phyloP scores from a whole-genome alignment of 1,140 invertebrate species.

The Portunus trituberculatus region DNA sequence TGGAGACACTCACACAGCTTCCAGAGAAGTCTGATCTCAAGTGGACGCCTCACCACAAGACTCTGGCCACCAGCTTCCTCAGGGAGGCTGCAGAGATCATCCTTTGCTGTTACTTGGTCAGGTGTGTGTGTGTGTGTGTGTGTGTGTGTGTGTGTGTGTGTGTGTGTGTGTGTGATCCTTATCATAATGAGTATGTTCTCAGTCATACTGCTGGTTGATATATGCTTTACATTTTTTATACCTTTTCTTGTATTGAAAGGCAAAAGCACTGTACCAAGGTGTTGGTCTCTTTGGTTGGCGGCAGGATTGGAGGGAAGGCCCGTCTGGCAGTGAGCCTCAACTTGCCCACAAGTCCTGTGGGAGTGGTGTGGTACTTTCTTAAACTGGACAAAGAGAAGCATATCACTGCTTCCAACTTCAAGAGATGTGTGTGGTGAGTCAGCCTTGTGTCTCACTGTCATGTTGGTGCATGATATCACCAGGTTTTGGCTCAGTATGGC shows the following conservation, averaged over 20 bases:
- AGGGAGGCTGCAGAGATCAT: slow-evolving; percentile 41
- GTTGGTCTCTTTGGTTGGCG: neutral
- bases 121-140: slow-evolving; percentile 42
- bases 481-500: too few relatives aligned
- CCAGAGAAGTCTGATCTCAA: slow-evolving; percentile 54
- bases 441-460: neutral
- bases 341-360: slow-evolving; percentile 39
- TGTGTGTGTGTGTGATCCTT: neutral
- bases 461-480: too few relatives aligned
- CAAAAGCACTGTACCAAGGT: too few relatives aligned
- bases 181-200: too few relatives aligned
- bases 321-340: slow-evolving; percentile 62
- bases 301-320: slow-evolving; percentile 28
- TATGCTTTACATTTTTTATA: too few relatives aligned
- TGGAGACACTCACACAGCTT: slow-evolving; percentile 45
- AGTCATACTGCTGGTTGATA: too few relatives aligned
- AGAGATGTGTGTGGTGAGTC: slow-evolving; percentile 43
- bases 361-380: slow-evolving; percentile 63
- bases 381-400: slow-evolving; percentile 26
- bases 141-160: neutral
- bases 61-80: slow-evolving; percentile 64
- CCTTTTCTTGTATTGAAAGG: too few relatives aligned
- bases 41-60: slow-evolving; percentile 59
- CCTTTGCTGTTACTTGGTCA: slow-evolving; percentile 67
- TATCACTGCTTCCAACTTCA: slow-evolving; percentile 59